Evolutionary conservation across 1,140 invertebrate genomes (phyloP), one percentile per base, ranked within the genome.

Genomic region (Papilio polyxenes): DNA sequence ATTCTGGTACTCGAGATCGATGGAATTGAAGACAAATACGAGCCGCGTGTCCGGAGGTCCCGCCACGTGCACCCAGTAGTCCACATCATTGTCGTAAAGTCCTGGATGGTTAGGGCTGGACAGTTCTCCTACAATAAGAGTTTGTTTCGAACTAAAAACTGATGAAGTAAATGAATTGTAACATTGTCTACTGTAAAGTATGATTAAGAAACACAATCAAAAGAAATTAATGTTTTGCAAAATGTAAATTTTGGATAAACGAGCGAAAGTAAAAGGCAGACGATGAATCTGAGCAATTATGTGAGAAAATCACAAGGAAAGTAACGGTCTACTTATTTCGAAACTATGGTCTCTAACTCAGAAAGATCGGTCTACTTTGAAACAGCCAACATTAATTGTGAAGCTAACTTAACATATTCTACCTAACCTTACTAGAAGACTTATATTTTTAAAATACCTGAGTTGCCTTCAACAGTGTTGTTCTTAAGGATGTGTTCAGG

Each of bases 1-100:
- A 31, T 95, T 92, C 91, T 98, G 97, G 81, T 95, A 95, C 89
- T 98, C 97, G 10, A 98, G 86, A 85, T 97, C 97, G 10, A 98
- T 92, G 59, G 95, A 93, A 13, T 95, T 89, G 86, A 97, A 97
- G 82, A 96, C 95, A 75, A 97, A 90, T 0, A 97, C 95, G 0
- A 97, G 95, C 20, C 96, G 90, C 1, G 96, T 96, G 75, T 95
- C 92, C 5, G 95, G 90, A 0, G 96, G 96, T 13, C 96, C 96
- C 17, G 94, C 87, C 2, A 97, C 95, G 81, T 95, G 94, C 0
- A 96, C 95, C 89, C 95, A 95, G 88, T 97, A 96, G 89, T 97
- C 95, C 65, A 97, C 88, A 84, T 97, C 96, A 83, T 96, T 96
- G 85, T 96, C 95, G 91, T 97, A 97, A 81, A 95, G 91, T 8